Percentiles rank a stretch among this genome's conserved stretches.
These are phyloP conservation scores for Phalacrocorax pelagicus DNA, from an alignment of 2,113 vertebrate genomes.

Conservation along the genomic window DNA sequence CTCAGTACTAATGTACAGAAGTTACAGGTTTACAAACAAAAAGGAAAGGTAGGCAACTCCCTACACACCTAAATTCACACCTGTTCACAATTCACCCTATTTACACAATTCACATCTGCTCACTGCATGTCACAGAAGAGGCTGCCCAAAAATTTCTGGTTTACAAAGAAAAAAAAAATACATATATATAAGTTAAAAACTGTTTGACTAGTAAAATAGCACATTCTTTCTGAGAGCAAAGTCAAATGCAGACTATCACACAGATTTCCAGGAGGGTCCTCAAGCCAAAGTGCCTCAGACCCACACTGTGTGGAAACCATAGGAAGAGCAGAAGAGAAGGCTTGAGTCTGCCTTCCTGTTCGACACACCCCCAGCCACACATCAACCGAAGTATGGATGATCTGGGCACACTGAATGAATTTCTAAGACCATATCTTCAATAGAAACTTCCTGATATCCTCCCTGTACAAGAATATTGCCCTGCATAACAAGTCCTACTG, in stretches of 20 bases:
- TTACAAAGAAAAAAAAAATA: neutral
- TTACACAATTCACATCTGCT: neutral
- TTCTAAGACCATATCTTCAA: neutral
- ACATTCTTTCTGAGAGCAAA: neutral
- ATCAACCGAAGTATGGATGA: neutral
- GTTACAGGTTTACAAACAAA: neutral
- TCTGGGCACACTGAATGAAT: neutral
- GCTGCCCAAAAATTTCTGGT: neutral
- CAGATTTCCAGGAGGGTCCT: neutral
- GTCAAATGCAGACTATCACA: neutral
- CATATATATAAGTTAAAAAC: neutral
- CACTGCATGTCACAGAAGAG: neutral
- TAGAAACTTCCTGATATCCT: neutral
- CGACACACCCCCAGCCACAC: accelerated
- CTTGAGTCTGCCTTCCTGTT: neutral
- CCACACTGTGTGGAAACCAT: neutral
- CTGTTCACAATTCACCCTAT: neutral
- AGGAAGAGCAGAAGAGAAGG: neutral
- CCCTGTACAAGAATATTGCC: neutral
- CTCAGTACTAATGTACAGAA: neutral
- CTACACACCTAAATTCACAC: neutral
- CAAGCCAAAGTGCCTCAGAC: neutral
- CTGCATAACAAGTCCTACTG: neutral
- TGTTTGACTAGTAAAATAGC: neutral
- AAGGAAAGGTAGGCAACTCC: neutral